These are phyloP conservation scores for Ceuthmochares aereus DNA, from an alignment of 2,113 vertebrate species.

Conservation along the genomic window DNA sequence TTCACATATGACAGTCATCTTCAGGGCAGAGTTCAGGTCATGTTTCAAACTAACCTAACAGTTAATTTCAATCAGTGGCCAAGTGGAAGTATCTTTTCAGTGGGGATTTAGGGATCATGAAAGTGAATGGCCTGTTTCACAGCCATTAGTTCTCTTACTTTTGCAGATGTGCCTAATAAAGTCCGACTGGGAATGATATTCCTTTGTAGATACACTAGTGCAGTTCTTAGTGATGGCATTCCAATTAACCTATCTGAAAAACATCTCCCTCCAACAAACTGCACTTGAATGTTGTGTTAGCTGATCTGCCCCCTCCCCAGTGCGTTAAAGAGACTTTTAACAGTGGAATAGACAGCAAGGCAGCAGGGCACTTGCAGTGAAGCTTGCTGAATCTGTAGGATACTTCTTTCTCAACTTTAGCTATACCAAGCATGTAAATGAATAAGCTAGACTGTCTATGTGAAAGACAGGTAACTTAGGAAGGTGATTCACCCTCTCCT, in stretches of 20 bases:
- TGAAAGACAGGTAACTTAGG: neutral
- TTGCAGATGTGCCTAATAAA: constrained; percentile 6
- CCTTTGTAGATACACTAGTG: neutral
- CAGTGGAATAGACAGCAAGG: neutral
- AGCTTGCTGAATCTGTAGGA: neutral
- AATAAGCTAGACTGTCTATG: neutral
- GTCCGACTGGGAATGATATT: neutral
- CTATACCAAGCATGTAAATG: neutral
- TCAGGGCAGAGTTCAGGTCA: neutral
- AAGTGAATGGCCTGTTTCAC: constrained; percentile 14
- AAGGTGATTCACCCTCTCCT: neutral
- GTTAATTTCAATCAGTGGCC: neutral
- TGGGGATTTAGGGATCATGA: neutral
- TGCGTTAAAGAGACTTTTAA: neutral
- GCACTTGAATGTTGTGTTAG: neutral
- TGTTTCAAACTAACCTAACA: neutral
- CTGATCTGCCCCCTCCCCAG: neutral
- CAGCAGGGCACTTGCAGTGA: fast-evolving
- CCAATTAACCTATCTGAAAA: neutral
- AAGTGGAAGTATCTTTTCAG: neutral
- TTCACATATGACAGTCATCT: neutral
- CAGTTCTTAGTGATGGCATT: neutral
- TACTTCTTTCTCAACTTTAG: neutral
- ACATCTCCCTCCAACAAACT: neutral
- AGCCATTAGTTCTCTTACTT: neutral